These are phyloP conservation scores for Bucorvus abyssinicus DNA, from an alignment of 2,797 vertebrate genomes.

Conservation along the genomic window DNA sequence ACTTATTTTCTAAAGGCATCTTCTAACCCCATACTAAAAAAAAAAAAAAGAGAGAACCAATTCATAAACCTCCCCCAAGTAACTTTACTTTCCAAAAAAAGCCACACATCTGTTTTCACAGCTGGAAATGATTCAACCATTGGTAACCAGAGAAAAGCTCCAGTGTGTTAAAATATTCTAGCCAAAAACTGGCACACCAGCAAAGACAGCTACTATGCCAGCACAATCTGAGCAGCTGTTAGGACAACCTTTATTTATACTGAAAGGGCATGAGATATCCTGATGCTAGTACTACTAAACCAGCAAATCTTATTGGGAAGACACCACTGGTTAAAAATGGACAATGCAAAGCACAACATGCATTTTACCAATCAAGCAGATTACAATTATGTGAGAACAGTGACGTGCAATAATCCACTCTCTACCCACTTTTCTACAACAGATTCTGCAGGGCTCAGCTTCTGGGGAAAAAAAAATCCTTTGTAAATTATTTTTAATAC, in stretches of 20 bases:
- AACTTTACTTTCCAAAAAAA: conserved; percentile 50
- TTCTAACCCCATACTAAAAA: not conserved
- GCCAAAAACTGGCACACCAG: conserved; percentile 50
- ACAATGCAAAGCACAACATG: not conserved
- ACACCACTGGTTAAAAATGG: not conserved
- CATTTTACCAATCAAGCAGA: conserved; percentile 42
- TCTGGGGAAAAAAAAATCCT: not conserved
- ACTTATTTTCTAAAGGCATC: not conserved
- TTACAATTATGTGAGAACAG: conserved; percentile 36
- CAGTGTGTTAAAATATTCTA: not conserved
- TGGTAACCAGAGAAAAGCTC: conserved; percentile 40
- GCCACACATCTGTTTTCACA: conserved; percentile 58
- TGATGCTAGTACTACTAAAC: conserved; percentile 9
- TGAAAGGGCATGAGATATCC: conserved; percentile 12
- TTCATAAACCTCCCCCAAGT: conserved; percentile 22
- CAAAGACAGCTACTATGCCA: conserved; percentile 3
- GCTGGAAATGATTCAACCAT: conserved; percentile 41
- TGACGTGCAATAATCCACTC: conserved; percentile 27
- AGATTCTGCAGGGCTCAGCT: conserved; percentile 35
- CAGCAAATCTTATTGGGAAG: conserved; percentile 1
- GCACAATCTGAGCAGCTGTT: conserved; percentile 41
- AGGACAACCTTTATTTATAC: conserved; percentile 45
- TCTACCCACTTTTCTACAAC: conserved; percentile 19
- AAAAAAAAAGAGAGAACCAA: not conserved
- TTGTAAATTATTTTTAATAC: conserved; percentile 67